Conservation (phyloP, 2,888 invertebrate species). For the Caenorhabditis wallacei region DNA sequence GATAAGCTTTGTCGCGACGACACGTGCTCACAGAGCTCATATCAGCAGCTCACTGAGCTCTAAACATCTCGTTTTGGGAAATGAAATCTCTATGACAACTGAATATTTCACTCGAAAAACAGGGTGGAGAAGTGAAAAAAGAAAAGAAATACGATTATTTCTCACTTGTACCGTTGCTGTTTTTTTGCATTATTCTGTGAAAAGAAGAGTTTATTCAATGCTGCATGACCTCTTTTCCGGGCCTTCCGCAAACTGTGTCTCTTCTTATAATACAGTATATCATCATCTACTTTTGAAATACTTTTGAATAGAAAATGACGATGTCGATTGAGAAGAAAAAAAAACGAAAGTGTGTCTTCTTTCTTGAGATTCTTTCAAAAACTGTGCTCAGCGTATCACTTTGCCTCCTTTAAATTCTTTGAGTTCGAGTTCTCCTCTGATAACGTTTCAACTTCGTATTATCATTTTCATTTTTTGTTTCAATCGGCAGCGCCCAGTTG, state of each 20-base stretch:
- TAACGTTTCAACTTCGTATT: slow-evolving; percentile 17
- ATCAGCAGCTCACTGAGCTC: slow-evolving; percentile 18
- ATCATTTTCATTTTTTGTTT: slow-evolving; percentile 39
- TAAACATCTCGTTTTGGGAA: slow-evolving; percentile 13
- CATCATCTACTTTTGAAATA: slow-evolving; percentile 37
- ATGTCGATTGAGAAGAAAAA: slow-evolving; percentile 20
- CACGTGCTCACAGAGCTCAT: slow-evolving; percentile 17
- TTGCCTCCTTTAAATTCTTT: slow-evolving; percentile 19
- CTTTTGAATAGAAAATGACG: slow-evolving; percentile 40
- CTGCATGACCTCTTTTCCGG: slow-evolving; percentile 52
- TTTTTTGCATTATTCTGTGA: slow-evolving; percentile 4
- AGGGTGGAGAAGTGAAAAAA: not conserved
- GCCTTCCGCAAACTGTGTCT: slow-evolving; percentile 36
- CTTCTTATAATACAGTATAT: slow-evolving; percentile 21
- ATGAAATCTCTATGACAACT: slow-evolving; percentile 52
- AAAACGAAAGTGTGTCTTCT: slow-evolving; percentile 29
- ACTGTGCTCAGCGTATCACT: slow-evolving; percentile 45
- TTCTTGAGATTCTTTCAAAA: slow-evolving; percentile 16
- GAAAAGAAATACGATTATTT: slow-evolving; percentile 10
- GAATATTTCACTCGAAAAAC: slow-evolving; percentile 6
- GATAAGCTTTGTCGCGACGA: slow-evolving; percentile 39
- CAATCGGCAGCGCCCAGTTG: slow-evolving; percentile 18
- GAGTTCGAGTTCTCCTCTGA: slow-evolving; percentile 39
- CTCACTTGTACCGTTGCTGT: slow-evolving; percentile 7
- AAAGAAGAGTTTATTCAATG: slow-evolving; percentile 12